Conservation (phyloP, 2,888 invertebrate species). For the Sceliomorpha sp. region DNA sequence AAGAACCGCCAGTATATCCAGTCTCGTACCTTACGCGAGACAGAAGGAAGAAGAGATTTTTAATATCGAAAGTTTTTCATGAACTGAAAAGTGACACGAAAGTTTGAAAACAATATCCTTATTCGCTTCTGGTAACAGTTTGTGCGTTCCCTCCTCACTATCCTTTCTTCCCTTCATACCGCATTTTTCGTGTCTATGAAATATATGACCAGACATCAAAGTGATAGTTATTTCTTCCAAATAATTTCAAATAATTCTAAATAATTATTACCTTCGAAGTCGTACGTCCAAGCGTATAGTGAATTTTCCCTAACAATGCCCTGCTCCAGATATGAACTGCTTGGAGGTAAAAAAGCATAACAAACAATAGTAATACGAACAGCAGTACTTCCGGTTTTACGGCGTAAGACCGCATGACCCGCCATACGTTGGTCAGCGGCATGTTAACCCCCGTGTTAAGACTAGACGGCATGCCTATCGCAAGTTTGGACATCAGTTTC, state of each 20-base stretch:
- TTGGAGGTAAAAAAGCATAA: constrained; percentile 90
- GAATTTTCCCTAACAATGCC: constrained; percentile 86
- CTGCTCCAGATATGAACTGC: constrained; percentile 92
- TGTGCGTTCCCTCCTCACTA: too few species aligned
- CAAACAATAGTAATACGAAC: constrained; percentile 86
- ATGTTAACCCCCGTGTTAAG: constrained; percentile 83
- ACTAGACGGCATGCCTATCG: constrained; percentile 85
- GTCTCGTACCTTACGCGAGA: too few species aligned
- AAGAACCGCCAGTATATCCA: too few species aligned
- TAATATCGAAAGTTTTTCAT: too few species aligned
- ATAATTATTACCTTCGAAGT: constrained; percentile 80
- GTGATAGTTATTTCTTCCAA: too few species aligned
- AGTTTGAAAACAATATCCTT: too few species aligned
- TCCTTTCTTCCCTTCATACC: too few species aligned
- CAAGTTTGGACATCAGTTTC: constrained; percentile 90
- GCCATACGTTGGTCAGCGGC: constrained; percentile 89
- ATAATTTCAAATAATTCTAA: background rate
- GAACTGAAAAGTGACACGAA: too few species aligned
- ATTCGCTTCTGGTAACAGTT: too few species aligned
- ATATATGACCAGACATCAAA: too few species aligned
- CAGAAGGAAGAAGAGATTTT: too few species aligned
- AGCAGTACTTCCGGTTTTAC: constrained; percentile 90
- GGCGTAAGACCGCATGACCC: constrained; percentile 88
- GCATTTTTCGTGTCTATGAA: too few species aligned
- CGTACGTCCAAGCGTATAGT: constrained; percentile 84